A percentile compares a stretch with the other conserved stretches of the same genome.
These are phyloP conservation scores for Bostrychus sinensis DNA, from an alignment of 2,113 vertebrate species.

Conservation along the genomic window DNA sequence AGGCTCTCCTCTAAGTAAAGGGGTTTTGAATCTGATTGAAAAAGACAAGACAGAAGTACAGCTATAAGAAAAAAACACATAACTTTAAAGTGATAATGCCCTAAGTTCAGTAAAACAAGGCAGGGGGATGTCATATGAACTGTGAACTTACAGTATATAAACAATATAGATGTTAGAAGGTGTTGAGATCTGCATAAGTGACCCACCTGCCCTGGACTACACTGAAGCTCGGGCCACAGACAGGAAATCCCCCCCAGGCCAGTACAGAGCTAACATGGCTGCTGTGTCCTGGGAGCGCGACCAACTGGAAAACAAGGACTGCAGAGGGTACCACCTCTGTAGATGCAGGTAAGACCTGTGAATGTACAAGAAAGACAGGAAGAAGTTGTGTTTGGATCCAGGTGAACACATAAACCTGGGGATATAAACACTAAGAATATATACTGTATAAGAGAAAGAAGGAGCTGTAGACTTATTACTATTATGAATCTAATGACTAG, in stretches of 20 bases:
- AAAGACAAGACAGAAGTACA: neutral
- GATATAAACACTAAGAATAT: neutral
- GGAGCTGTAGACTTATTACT: conserved; percentile 7
- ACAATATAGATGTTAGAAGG: neutral
- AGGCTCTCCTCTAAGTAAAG: conserved; percentile 84
- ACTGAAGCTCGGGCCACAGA: conserved; percentile 79
- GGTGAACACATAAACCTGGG: conserved; percentile 22
- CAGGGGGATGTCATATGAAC: too few species aligned
- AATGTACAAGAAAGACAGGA: conserved; percentile 9
- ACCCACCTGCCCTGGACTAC: conserved; percentile 82
- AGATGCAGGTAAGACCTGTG: conserved; percentile 82
- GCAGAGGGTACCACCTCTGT: conserved; percentile 79
- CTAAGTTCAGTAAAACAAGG: neutral
- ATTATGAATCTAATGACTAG: conserved; percentile 55
- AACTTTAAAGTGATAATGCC: neutral
- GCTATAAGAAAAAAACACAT: too few species aligned
- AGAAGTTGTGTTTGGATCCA: conserved; percentile 13
- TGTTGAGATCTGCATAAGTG: neutral
- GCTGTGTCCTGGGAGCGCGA: conserved; percentile 71
- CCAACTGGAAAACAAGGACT: conserved; percentile 87
- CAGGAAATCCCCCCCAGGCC: conserved; percentile 89
- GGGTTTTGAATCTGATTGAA: conserved; percentile 84
- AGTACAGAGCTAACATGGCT: conserved; percentile 69
- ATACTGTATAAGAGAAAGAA: neutral
- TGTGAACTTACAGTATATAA: too few species aligned